Conservation (phyloP, 2,888 invertebrate genomes). For the Gymnoscelis rufifasciata region DNA sequence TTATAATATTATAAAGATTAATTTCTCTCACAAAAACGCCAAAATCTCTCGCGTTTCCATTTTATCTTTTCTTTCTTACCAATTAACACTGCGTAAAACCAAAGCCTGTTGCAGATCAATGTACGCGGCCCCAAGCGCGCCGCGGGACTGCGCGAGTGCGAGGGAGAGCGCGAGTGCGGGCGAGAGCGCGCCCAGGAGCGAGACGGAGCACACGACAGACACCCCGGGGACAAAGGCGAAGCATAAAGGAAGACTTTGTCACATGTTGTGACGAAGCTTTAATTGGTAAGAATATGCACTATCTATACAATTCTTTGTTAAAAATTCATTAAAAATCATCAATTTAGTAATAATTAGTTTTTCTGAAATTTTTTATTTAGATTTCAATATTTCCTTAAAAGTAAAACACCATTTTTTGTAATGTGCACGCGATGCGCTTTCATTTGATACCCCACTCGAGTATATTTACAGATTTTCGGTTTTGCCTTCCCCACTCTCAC, state of each 20-base stretch:
- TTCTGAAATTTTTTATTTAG: too few species aligned
- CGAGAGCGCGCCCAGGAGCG: conserved; percentile 36
- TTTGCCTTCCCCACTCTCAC: too few species aligned
- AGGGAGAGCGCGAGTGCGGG: conserved; percentile 40
- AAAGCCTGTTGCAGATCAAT: conserved; percentile 73
- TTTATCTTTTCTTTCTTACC: conserved; percentile 22
- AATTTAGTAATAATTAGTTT: too few species aligned
- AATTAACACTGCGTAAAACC: conserved; percentile 54
- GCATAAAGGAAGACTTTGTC: conserved; percentile 66
- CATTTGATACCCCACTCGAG: too few species aligned
- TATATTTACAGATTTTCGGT: too few species aligned
- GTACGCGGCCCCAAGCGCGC: conserved; percentile 65
- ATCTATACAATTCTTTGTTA: too few species aligned
- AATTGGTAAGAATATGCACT: conserved; percentile 63
- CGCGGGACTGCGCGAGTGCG: conserved; percentile 49
- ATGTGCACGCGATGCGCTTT: too few species aligned
- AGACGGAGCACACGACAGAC: conserved; percentile 34
- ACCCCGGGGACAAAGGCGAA: conserved; percentile 45
- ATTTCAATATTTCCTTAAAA: too few species aligned
- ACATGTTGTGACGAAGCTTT: conserved; percentile 76
- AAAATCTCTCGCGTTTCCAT: neutral
- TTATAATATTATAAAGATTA: neutral
- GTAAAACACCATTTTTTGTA: too few species aligned
- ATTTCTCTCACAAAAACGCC: too few species aligned
- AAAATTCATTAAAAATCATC: too few species aligned